Conservation (phyloP, 2,797 vertebrate species). For the Alouatta caraya region DNA sequence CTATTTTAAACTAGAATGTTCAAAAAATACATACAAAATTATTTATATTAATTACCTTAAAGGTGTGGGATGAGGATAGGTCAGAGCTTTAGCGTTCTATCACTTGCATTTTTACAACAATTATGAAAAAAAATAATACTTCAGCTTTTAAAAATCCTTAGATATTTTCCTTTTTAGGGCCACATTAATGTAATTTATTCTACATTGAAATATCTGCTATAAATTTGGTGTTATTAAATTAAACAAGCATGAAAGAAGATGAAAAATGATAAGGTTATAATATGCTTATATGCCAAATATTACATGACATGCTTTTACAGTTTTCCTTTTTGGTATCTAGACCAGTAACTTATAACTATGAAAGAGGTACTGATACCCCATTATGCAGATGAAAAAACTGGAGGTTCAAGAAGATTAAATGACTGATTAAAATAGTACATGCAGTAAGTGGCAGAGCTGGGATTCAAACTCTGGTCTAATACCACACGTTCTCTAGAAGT, state of each 20-base stretch:
- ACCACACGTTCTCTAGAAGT: neutral
- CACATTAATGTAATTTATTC: neutral
- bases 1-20: neutral
- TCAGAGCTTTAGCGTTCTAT: neutral
- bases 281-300: neutral
- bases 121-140: neutral
- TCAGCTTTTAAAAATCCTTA: neutral
- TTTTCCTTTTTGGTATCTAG: neutral
- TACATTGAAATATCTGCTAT: neutral
- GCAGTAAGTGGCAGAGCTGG: neutral
- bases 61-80: neutral
- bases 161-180: neutral
- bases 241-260: neutral
- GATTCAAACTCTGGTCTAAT: neutral
- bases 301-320: neutral
- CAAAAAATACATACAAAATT: neutral
- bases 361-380: neutral
- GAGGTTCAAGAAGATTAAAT: neutral
- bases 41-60: slow-evolving; percentile 21
- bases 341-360: neutral
- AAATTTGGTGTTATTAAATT: neutral
- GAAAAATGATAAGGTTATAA: neutral
- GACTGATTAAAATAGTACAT: neutral
- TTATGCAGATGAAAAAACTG: neutral
- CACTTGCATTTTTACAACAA: neutral